Evolutionary conservation across 2,113 vertebrate species (phyloP), one percentile per base, ranked within the genome.

Genomic region (Melanerpes aurifrons): DNA sequence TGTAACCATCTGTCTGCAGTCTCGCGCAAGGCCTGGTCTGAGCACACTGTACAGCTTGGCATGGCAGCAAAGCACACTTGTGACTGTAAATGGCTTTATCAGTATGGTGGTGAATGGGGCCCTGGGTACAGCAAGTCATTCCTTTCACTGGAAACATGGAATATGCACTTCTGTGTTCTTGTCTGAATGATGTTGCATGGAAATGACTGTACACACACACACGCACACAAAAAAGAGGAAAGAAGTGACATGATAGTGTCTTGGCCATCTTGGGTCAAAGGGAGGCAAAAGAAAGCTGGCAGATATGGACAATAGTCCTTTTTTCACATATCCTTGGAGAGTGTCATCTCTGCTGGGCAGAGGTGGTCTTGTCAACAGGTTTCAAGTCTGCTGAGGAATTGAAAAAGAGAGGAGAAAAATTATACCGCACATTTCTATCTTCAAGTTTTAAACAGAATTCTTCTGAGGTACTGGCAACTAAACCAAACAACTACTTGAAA

Each of bases 11-110:
- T 35, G 21, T 25, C 69, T 10, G 9, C 31, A 68, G 50, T n/a
- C 2, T 3, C 1, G 0, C 0, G 0, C 1, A 1, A 20, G 32
- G 12, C 21, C 50, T 32, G 5, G 6, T 56, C 32, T 63, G 54
- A 43, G 43, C 7, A 3, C 4, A 1, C 16, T 1, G 0, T 12
- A 57, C 18, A 56, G 15, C 47, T 35, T 7, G 10, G 29, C 53
- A 37, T 2, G 8, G 25, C 6, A 53, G 50, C 26, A 32, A 50
- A 58, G 32, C 28, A 7, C 0, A 3, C 0, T 2, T 10, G 5
- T 54, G 63, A 22, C 50, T n/a, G 4, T 6, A 28, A 43, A 24
- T 12, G 28, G 12, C 10, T 53, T 62, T 32, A n/a, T n/a, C 54
- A 43, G 19, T 28, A 28, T 1, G 1, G 29, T 18, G 35, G 7